phyloP scores from a whole-genome alignment of 2,113 vertebrate genomes.

The Callaeas wilsoni region DNA sequence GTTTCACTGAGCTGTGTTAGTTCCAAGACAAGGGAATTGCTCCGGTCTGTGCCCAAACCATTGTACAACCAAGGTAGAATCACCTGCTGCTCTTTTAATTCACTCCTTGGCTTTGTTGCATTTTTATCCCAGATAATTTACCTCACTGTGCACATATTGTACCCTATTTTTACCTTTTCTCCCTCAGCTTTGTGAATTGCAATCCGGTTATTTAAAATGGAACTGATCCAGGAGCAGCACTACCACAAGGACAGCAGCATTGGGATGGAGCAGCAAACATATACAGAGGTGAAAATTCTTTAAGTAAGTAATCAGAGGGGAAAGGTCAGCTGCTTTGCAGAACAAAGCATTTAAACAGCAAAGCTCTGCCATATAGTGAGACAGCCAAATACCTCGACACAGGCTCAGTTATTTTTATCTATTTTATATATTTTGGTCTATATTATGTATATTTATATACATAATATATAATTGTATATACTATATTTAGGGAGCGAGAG shows the following conservation, averaged over 20 bases:
- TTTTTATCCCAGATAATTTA: neutral
- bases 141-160: rapidly evolving
- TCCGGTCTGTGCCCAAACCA: neutral
- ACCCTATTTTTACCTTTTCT: neutral
- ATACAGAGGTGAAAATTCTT: rapidly evolving
- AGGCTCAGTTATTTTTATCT: neutral
- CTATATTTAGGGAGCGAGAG: no score
- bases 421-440: neutral
- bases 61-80: neutral
- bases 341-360: neutral
- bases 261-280: neutral
- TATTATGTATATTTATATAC: no score
- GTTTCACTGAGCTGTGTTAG: neutral
- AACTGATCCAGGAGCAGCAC: neutral
- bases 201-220: no score
- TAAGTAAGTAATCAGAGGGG: rapidly evolving
- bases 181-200: neutral
- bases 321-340: neutral
- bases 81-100: neutral
- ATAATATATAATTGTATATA: no score
- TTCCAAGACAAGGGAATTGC: neutral
- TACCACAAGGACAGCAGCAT: rapidly evolving
- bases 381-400: rapidly evolving
- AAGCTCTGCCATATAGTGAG: rapidly evolving
- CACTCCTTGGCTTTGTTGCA: neutral